Evolutionary conservation across 2,888 invertebrate species (phyloP), one percentile per base, ranked within the genome.

Genomic region (Habrosyne pyritoides): DNA sequence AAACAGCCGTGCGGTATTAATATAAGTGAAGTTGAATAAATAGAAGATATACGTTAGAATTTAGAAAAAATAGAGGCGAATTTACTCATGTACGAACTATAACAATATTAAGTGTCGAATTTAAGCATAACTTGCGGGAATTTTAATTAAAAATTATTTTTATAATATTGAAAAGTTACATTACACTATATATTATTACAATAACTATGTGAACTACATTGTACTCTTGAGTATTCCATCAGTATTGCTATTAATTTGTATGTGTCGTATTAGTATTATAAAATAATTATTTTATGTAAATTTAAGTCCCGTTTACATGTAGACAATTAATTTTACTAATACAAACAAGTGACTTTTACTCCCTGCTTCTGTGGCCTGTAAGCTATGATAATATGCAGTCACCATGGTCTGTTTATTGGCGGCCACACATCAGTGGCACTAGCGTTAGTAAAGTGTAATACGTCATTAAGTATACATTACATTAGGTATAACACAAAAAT

Each of bases 161-260:
- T 52, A 58, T 63, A 63, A 57, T 28, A 50, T 64, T 57, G 58
- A 61, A 60, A 57, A 61, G 61, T 63, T 42, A 36, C 2, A 14
- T 12, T 42, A 42, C 42, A 42, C 18, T 42, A 42, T 42, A 42
- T 14, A 8, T 8, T 7, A 61, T 58, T 54, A 53, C 52, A 64
- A 62, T 59, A 55, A 67, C 64, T 61, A 71, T 71, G 69, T 64
- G 68, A 73, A 66, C 75, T 75, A 78, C 67, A 66, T 81, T 83
- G 83, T 82, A 83, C 77, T 74, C 42, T 78, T 77, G 79, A 84
- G 83, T 84, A 84, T 81, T 81, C 59, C 60, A 64, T 67, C 61
- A 69, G 67, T 81, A 77, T 83, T 82, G 81, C 82, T 79, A 71
- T 76, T 58, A 57, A 60, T 63, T 70, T 75, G 60, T 67, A 62